These are phyloP conservation scores for Equus quagga DNA, from an alignment of 2,113 vertebrate species.

Conservation along the genomic window DNA sequence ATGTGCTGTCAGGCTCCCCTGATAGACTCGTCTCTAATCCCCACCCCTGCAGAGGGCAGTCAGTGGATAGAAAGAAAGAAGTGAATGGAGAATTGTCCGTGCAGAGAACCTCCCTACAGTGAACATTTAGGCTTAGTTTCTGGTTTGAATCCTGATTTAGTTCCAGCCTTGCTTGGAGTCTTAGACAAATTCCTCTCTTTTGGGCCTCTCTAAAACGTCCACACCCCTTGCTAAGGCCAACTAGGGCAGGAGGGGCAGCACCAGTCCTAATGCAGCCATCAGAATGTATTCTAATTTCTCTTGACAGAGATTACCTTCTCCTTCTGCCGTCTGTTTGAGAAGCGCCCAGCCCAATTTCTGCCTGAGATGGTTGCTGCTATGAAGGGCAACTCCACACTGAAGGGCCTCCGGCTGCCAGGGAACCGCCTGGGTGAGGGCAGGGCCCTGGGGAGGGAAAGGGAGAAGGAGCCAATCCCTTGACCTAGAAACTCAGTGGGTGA, in stretches of 20 bases:
- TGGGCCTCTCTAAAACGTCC: neutral
- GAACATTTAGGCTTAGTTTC: neutral
- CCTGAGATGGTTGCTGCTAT: slow-evolving; percentile 89
- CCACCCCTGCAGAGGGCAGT: neutral
- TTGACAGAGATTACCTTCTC: slow-evolving; percentile 91
- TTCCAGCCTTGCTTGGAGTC: slow-evolving; percentile 1
- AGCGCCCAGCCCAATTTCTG: slow-evolving; percentile 88
- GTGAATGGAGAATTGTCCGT: neutral
- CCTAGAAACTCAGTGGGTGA: slow-evolving; percentile 4
- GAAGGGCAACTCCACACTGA: slow-evolving; percentile 90
- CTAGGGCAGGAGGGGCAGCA: neutral
- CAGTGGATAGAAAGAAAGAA: neutral
- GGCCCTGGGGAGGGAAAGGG: slow-evolving; percentile 50
- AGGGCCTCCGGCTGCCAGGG: slow-evolving; percentile 91
- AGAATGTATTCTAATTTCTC: slow-evolving; percentile 63
- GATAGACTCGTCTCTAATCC: neutral
- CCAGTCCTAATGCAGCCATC: slow-evolving; percentile 16
- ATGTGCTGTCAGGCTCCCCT: neutral
- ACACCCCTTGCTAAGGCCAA: neutral
- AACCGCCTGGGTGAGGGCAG: slow-evolving; percentile 93
- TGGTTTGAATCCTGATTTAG: slow-evolving; percentile 13
- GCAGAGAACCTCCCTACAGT: neutral
- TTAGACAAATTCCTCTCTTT: slow-evolving; percentile 17
- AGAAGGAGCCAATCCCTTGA: slow-evolving; percentile 50
- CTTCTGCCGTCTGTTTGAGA: slow-evolving; percentile 96